Conservation (phyloP, 2,113 vertebrate genomes). For the Oncorhynchus masou region DNA sequence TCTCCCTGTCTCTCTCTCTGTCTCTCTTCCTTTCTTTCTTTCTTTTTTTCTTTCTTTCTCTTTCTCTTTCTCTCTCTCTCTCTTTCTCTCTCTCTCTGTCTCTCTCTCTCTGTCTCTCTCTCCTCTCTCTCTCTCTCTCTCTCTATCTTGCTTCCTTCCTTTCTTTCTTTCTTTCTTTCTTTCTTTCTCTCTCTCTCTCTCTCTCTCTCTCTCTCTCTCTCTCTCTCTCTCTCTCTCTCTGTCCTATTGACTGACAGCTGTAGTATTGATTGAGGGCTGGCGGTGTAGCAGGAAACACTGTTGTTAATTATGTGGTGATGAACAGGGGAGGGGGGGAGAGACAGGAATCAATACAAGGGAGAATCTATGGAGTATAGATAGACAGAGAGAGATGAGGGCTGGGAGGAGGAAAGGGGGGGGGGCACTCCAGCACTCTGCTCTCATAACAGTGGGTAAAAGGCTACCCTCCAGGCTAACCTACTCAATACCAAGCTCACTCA, state of each 20-base stretch:
- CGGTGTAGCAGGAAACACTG: constrained; percentile 58
- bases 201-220: constrained; percentile 18
- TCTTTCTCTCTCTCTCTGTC: neutral
- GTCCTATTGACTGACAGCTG: constrained; percentile 68
- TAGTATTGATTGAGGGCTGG: constrained; percentile 64
- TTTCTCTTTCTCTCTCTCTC: constrained; percentile 7
- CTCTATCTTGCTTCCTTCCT: rapidly evolving
- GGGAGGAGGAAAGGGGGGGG: constrained; percentile 10
- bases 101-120: too few relatives aligned
- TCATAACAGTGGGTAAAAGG: constrained; percentile 33
- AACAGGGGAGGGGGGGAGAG: constrained; percentile 49
- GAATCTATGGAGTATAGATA: constrained; percentile 59
- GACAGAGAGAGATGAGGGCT: constrained; percentile 47
- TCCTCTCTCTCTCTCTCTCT: neutral
- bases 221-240: constrained; percentile 16
- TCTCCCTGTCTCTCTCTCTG: too few relatives aligned
- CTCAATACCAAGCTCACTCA: constrained; percentile 25
- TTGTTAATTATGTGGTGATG: constrained; percentile 79
- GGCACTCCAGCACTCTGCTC: constrained; percentile 23
- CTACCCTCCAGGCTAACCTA: constrained; percentile 29
- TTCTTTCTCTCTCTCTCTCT: neutral
- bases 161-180: too few relatives aligned
- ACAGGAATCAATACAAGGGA: constrained; percentile 69
- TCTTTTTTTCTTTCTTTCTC: neutral
- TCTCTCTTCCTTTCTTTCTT: neutral